phyloP scores from a whole-genome alignment of 1,140 invertebrate genomes.

The Nephotettix cincticeps region DNA sequence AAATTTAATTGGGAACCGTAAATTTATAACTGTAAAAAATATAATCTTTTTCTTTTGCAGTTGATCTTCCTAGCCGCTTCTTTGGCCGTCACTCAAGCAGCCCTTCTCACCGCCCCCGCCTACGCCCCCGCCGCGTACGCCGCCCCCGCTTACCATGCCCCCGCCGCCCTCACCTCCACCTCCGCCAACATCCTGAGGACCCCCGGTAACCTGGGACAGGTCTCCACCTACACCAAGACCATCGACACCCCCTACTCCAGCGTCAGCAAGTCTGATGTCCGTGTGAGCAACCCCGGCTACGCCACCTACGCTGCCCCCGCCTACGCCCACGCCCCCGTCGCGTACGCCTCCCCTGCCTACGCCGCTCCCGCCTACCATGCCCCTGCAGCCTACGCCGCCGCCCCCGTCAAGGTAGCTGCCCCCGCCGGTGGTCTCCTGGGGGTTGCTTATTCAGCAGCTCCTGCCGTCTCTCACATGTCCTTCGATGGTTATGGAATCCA shows the following conservation, averaged over 20 bases:
- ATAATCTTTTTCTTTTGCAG: constrained; percentile 27
- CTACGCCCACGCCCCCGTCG: constrained; percentile 32
- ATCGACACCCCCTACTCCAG: constrained; percentile 46
- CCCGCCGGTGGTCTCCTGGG: constrained; percentile 33
- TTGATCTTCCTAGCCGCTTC: constrained; percentile 35
- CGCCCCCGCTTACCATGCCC: constrained; percentile 40
- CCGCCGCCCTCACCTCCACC: constrained; percentile 42
- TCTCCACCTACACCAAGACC: constrained; percentile 46
- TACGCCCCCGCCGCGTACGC: constrained; percentile 38
- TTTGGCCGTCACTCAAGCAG: constrained; percentile 33
- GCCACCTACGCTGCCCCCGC: constrained; percentile 33
- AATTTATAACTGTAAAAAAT: no score
- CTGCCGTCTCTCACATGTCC: constrained; percentile 39
- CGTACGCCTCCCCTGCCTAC: constrained; percentile 34
- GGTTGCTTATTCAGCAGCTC: constrained; percentile 39
- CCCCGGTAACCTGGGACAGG: constrained; percentile 44
- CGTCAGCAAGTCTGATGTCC: constrained; percentile 47
- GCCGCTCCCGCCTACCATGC: constrained; percentile 37
- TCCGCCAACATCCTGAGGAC: constrained; percentile 43
- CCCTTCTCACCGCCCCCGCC: constrained; percentile 28
- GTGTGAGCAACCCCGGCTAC: constrained; percentile 45
- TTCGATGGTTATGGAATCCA: constrained; percentile 40
- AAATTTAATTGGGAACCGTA: no score
- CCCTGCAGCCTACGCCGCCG: constrained; percentile 32
- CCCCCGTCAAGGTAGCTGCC: constrained; percentile 32